Evolutionary conservation across 2,888 invertebrate genomes (phyloP).

Genomic region (Sussaba pulchella): DNA sequence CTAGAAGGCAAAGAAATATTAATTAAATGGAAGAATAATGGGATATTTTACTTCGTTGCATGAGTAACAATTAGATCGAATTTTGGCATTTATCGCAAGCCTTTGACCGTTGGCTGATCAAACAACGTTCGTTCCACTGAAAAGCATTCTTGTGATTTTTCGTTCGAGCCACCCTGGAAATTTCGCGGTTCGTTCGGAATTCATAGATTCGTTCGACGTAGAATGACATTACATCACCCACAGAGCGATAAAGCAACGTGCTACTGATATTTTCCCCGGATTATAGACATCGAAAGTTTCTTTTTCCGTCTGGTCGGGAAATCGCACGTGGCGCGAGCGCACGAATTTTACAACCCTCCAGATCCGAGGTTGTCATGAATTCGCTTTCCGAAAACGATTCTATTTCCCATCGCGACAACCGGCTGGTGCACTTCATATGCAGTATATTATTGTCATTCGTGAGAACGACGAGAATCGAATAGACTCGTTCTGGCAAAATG

Average conservation of each 20-base stretch:
- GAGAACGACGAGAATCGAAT: slow-evolving; percentile 3
- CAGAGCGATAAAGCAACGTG: slow-evolving; percentile 4
- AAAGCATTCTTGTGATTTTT: too few species aligned
- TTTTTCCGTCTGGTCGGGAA: slow-evolving; percentile 42
- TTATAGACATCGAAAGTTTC: slow-evolving; percentile 49
- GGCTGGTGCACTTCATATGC: slow-evolving; percentile 33
- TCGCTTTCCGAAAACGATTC: slow-evolving; percentile 27
- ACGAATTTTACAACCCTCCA: slow-evolving; percentile 45
- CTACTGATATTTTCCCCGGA: slow-evolving; percentile 14
- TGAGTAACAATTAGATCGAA: neutral
- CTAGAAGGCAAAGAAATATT: too few species aligned
- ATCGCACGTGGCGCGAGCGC: slow-evolving; percentile 25
- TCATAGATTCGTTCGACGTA: too few species aligned
- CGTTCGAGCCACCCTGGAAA: too few species aligned
- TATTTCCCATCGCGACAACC: slow-evolving; percentile 43
- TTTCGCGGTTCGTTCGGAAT: too few species aligned
- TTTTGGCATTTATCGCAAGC: neutral
- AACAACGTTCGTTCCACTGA: neutral
- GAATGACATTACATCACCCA: too few species aligned
- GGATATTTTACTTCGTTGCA: slow-evolving; percentile 12
- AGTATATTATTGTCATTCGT: slow-evolving; percentile 47
- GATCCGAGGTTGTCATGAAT: slow-evolving; percentile 49
- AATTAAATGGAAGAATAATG: too few species aligned
- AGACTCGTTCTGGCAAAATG: neutral
- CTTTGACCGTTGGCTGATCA: neutral